A percentile compares a stretch with the other conserved stretches of the same genome.
Conservation (phyloP, 2,888 invertebrate genomes). For the Tinea trinotella region DNA sequence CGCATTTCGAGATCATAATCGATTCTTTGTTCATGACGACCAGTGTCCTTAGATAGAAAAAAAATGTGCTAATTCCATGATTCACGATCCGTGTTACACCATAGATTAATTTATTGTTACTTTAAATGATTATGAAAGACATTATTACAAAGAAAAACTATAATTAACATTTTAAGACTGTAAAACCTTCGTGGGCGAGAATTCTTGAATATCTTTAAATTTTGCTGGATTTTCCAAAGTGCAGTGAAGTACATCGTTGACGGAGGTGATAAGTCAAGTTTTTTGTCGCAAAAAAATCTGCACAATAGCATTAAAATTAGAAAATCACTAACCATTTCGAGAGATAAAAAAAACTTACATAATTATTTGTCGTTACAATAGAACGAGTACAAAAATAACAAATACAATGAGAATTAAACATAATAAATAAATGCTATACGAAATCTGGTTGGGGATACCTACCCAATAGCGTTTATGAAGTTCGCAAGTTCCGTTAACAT, state of each 20-base stretch:
- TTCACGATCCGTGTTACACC: background rate
- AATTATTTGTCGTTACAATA: too few relatives aligned
- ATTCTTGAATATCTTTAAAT: background rate
- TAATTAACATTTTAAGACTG: background rate
- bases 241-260: background rate
- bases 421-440: too few relatives aligned
- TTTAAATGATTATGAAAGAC: background rate
- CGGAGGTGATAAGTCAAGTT: background rate
- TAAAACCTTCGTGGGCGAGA: background rate
- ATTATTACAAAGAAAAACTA: background rate
- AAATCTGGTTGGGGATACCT: too few relatives aligned
- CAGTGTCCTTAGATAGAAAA: conserved; percentile 3
- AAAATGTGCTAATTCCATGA: background rate
- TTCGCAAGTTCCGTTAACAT: too few relatives aligned
- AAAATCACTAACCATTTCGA: background rate
- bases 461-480: too few relatives aligned
- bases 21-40: conserved; percentile 8
- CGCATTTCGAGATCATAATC: conserved; percentile 30
- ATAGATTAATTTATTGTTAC: background rate
- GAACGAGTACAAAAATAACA: background rate
- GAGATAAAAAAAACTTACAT: background rate
- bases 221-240: conserved; percentile 2
- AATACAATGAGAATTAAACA: too few relatives aligned
- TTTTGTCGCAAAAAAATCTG: background rate
- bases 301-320: background rate